A percentile compares a stretch with the other conserved stretches of the same genome.
Conservation (phyloP, 1,140 invertebrate genomes). For the Pseudomyrmex pallidus region DNA sequence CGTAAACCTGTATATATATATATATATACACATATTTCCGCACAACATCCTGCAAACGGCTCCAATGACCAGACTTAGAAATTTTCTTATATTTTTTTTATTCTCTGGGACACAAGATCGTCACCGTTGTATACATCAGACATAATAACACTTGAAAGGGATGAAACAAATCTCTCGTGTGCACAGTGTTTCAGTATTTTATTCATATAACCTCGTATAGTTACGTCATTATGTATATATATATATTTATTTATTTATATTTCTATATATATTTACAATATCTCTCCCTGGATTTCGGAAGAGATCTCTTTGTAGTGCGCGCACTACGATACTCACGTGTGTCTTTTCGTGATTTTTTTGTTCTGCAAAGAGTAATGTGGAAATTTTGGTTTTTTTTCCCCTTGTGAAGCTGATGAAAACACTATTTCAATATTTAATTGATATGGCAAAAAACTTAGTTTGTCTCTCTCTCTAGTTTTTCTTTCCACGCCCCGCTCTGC, state of each 20-base stretch:
- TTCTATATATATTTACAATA: slow-evolving; percentile 76
- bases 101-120: no score
- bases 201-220: slow-evolving; percentile 78
- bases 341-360: slow-evolving; percentile 30
- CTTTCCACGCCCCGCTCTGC: background rate
- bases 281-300: slow-evolving; percentile 54
- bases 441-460: slow-evolving; percentile 15
- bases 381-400: slow-evolving; percentile 52
- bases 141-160: slow-evolving; percentile 13
- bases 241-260: slow-evolving; percentile 40
- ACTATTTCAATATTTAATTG: slow-evolving; percentile 53
- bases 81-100: no score
- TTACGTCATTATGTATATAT: slow-evolving; percentile 67
- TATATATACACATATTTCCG: no score
- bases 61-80: no score
- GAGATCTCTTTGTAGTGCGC: slow-evolving; percentile 65
- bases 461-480: background rate
- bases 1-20: no score
- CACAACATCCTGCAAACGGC: no score
- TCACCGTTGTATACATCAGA: no score
- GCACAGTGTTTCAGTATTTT: slow-evolving; percentile 76
- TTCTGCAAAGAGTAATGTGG: slow-evolving; percentile 52
- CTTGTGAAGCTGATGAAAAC: slow-evolving; percentile 50
- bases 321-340: slow-evolving; percentile 61
- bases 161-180: slow-evolving; percentile 26